phyloP scores from a whole-genome alignment of 2,888 invertebrate genomes.

The Onchidella celtica region DNA sequence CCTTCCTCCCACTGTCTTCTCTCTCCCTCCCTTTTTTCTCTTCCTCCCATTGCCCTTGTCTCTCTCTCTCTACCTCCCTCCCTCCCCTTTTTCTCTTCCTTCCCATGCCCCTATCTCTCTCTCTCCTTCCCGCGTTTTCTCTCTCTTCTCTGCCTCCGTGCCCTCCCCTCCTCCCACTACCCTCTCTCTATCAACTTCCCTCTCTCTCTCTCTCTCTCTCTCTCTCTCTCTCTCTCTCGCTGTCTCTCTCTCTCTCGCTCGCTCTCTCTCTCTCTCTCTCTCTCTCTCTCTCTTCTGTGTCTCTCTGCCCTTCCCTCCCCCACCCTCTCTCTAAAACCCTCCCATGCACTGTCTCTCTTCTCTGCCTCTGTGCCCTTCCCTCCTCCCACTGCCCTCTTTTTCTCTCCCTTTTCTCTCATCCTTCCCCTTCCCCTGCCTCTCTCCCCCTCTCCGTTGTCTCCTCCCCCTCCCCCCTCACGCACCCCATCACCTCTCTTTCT shows the following conservation, averaged over 20 bases:
- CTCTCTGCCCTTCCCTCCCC: too few species aligned
- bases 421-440: too few species aligned
- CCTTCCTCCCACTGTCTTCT: background rate
- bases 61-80: background rate
- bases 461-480: too few species aligned
- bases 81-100: background rate
- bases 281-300: too few species aligned
- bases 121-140: background rate
- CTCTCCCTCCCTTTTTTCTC: background rate
- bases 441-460: too few species aligned
- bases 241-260: too few species aligned
- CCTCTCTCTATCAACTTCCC: background rate
- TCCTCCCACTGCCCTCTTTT: too few species aligned
- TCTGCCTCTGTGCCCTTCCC: background rate
- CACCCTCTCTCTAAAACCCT: background rate
- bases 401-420: too few species aligned
- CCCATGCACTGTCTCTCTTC: background rate
- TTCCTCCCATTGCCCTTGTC: background rate
- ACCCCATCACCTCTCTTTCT: constrained; percentile 15
- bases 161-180: background rate
- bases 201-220: background rate
- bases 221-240: background rate
- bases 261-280: too few species aligned
- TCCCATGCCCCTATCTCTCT: background rate
- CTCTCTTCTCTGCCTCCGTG: background rate